Percentiles rank a stretch among this genome's conserved stretches.
These are phyloP conservation scores for Hypselothyrea guttata DNA, from an alignment of 2,888 invertebrate genomes.

Conservation along the genomic window DNA sequence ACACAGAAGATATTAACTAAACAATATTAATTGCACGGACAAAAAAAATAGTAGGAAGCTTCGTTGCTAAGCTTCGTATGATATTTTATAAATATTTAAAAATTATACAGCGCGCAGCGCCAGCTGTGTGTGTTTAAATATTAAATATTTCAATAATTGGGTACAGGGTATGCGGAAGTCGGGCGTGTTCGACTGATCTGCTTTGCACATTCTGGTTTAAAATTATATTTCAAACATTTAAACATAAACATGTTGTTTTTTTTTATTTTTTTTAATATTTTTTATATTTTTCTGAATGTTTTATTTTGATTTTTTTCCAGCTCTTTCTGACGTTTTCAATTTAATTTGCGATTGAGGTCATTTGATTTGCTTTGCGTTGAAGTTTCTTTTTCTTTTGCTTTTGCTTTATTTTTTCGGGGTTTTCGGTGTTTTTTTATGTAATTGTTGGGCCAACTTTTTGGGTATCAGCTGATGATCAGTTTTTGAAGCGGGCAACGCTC, in stretches of 20 bases:
- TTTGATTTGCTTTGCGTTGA: constrained; percentile 55
- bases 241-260: constrained; percentile 4
- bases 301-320: constrained; percentile 44
- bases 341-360: constrained; percentile 72
- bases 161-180: too few relatives aligned
- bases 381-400: constrained; percentile 31
- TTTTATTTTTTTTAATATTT: not conserved
- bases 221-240: too few relatives aligned
- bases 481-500: constrained; percentile 24
- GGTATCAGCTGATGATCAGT: constrained; percentile 37
- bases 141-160: too few relatives aligned
- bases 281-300: constrained; percentile 9
- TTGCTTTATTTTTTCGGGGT: constrained; percentile 3
- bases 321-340: constrained; percentile 60
- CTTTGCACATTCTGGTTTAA: too few relatives aligned
- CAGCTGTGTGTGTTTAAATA: too few relatives aligned
- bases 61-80: too few relatives aligned
- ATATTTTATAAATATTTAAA: too few relatives aligned
- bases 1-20: too few relatives aligned
- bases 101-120: too few relatives aligned
- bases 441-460: constrained; percentile 42
- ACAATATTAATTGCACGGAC: too few relatives aligned
- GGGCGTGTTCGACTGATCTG: too few relatives aligned
- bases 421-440: constrained; percentile 45
- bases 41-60: too few relatives aligned